phyloP scores from a whole-genome alignment of 2,888 invertebrate genomes.

The Patella pellucida region DNA sequence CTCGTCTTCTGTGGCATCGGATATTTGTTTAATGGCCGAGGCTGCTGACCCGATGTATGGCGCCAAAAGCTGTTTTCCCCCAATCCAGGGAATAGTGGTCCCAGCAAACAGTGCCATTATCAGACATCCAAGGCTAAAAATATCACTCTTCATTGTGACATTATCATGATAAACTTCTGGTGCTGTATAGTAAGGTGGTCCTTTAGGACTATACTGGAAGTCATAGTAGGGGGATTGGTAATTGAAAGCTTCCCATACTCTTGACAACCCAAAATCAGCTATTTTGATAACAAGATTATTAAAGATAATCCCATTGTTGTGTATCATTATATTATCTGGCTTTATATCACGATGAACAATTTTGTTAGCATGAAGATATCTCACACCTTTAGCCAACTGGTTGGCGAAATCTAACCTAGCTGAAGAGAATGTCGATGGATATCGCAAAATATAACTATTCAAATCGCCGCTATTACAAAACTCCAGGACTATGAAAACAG shows the following conservation, averaged over 20 bases:
- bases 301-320: no score
- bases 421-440: background rate
- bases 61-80: background rate
- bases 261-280: background rate
- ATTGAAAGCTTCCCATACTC: background rate
- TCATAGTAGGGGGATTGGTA: background rate
- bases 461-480: background rate
- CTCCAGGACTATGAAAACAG: background rate
- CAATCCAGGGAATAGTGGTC: background rate
- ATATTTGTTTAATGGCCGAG: background rate
- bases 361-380: background rate
- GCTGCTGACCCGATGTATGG: background rate
- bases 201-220: background rate
- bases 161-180: background rate
- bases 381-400: background rate
- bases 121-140: background rate
- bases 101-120: background rate
- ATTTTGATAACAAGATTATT: background rate
- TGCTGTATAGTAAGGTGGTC: conserved; percentile 1
- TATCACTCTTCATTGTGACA: background rate
- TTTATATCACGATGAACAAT: background rate
- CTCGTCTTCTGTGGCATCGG: background rate
- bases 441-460: background rate
- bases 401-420: background rate
- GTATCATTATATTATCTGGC: background rate